Percentiles rank a stretch among this genome's conserved stretches.
Evolutionary conservation across 1,140 invertebrate genomes (phyloP).

Genomic region (Leptopilina clavipes): DNA sequence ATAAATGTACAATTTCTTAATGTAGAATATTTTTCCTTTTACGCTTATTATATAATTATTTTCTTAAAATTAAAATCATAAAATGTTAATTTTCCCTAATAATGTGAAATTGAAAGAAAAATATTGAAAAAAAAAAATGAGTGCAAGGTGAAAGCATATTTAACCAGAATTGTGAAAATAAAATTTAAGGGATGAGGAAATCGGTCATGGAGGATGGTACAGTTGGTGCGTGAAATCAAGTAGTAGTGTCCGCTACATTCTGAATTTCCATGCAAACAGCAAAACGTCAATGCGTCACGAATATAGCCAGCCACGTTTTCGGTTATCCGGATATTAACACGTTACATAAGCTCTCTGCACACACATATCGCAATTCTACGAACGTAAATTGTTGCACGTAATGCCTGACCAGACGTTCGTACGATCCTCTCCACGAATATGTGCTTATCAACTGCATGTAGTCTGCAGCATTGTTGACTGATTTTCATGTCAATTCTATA

Average conservation of each 20-base stretch:
- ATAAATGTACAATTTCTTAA: not conserved
- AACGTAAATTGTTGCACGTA: constrained; percentile 32
- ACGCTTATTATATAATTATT: too few relatives aligned
- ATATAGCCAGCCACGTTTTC: not conserved
- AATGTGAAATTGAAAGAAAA: too few relatives aligned
- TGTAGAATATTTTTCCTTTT: not conserved
- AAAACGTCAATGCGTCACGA: constrained; percentile 29
- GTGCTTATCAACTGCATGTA: constrained; percentile 22
- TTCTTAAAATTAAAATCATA: too few relatives aligned
- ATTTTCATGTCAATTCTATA: not conserved
- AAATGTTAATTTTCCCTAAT: too few relatives aligned
- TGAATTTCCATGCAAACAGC: constrained; percentile 34
- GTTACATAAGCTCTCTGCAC: constrained; percentile 28
- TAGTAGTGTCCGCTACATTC: constrained; percentile 5
- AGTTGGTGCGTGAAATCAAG: constrained; percentile 26
- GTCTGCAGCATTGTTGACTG: not conserved
- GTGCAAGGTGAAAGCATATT: too few relatives aligned
- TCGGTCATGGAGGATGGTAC: not conserved
- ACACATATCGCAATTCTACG: constrained; percentile 23
- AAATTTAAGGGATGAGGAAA: not conserved
- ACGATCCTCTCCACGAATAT: constrained; percentile 22
- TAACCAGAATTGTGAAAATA: constrained; percentile 13
- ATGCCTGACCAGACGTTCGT: constrained; percentile 6
- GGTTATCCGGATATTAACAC: constrained; percentile 34
- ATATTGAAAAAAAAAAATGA: too few relatives aligned